Percentiles rank a stretch among this genome's conserved stretches.
Conservation (phyloP, 2,888 invertebrate genomes). For the Strigamia crassipes region DNA sequence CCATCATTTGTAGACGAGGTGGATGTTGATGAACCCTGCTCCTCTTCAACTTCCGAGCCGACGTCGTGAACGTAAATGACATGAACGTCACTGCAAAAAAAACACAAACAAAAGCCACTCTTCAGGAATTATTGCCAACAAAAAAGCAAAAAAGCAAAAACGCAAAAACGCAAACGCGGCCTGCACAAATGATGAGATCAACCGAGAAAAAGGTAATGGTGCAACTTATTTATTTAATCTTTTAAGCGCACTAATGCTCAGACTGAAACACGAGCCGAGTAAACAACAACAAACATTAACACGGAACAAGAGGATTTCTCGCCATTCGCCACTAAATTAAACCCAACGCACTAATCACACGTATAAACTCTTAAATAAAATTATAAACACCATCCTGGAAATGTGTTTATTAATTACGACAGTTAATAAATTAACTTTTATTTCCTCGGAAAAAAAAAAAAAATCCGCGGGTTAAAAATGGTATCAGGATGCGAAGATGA, state of each 20-base stretch:
- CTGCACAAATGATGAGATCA: background rate
- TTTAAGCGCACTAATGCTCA: background rate
- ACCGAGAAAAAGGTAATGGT: constrained; percentile 3
- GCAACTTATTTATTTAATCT: constrained; percentile 14
- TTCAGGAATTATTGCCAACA: background rate
- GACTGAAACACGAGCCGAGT: background rate
- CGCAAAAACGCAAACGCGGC: too few species aligned
- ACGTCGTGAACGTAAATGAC: constrained; percentile 52
- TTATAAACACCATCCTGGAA: background rate
- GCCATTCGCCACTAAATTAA: background rate
- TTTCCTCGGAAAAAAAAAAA: background rate
- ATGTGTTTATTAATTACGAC: background rate
- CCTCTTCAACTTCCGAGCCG: constrained; percentile 47
- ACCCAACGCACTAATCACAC: background rate
- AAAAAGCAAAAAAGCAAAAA: background rate
- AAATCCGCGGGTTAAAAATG: background rate
- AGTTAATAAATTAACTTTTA: background rate
- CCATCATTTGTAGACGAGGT: background rate
- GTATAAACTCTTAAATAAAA: background rate
- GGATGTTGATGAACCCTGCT: background rate
- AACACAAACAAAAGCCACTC: background rate
- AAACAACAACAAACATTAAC: background rate
- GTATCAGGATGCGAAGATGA: background rate
- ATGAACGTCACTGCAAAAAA: constrained; percentile 53
- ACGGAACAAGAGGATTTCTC: background rate